Conservation (phyloP, 2,113 vertebrate species). For the Eptesicus fuscus region DNA sequence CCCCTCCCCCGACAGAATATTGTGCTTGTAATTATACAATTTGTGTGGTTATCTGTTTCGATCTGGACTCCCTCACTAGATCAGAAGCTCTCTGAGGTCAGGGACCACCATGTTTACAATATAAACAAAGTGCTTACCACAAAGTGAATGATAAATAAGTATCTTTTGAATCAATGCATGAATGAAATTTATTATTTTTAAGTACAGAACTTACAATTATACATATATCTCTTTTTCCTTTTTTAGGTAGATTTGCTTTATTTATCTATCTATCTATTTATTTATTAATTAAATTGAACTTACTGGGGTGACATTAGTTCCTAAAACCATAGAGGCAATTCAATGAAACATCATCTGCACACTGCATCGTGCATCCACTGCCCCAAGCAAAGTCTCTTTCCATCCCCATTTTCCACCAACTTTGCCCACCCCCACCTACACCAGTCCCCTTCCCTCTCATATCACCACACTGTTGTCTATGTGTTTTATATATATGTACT, state of each 20-base stretch:
- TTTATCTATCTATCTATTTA: neutral
- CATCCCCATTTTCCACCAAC: neutral
- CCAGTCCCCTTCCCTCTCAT: neutral
- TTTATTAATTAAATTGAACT: neutral
- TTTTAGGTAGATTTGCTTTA: neutral
- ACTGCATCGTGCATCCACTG: neutral
- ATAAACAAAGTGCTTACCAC: neutral
- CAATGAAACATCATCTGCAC: neutral
- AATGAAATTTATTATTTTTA: slow-evolving; percentile 3
- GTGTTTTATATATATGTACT: neutral
- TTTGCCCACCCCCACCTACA: neutral
- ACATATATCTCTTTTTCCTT: neutral
- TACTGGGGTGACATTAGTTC: neutral
- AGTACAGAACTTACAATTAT: neutral
- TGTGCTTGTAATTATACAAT: neutral
- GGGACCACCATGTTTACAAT: neutral
- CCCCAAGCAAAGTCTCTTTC: neutral
- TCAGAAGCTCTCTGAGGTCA: neutral
- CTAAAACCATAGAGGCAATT: neutral
- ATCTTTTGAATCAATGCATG: neutral
- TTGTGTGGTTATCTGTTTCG: neutral
- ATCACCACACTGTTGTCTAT: neutral
- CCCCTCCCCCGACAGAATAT: neutral
- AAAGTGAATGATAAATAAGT: neutral
- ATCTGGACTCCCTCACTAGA: neutral